A percentile compares a stretch with the other conserved stretches of the same genome.
Conservation (phyloP, 2,797 vertebrate genomes). For the Lophius americanus region DNA sequence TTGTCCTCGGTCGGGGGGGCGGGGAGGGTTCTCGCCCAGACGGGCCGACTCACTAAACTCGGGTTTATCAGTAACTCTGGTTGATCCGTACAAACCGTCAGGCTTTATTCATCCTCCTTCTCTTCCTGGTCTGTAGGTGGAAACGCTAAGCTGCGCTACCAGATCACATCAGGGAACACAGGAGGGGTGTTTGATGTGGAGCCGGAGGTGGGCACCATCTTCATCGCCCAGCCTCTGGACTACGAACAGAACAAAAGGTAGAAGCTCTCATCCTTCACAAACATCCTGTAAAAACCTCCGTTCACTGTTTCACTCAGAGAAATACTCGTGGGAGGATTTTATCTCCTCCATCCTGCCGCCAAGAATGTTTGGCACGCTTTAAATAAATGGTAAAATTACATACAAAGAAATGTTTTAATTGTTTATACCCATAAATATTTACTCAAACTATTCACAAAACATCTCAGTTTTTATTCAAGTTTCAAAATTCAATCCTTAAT, state of each 20-base stretch:
- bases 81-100: slow-evolving; percentile 7
- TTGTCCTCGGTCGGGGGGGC: too few relatives aligned
- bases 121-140: slow-evolving; percentile 75
- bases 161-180: slow-evolving; percentile 89
- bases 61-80: neutral
- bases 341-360: too few relatives aligned
- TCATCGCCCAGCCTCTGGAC: slow-evolving; percentile 88
- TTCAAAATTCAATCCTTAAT: too few relatives aligned
- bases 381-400: too few relatives aligned
- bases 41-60: neutral
- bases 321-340: neutral
- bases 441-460: too few relatives aligned
- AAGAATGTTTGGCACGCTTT: too few relatives aligned
- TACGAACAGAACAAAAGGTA: slow-evolving; percentile 87
- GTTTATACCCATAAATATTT: too few relatives aligned
- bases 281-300: slow-evolving; percentile 1
- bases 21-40: slow-evolving; percentile 13
- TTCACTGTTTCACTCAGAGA: neutral
- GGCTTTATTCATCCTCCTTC: slow-evolving; percentile 7
- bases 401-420: too few relatives aligned
- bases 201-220: slow-evolving; percentile 89
- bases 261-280: neutral
- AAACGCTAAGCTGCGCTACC: slow-evolving; percentile 91
- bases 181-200: slow-evolving; percentile 89
- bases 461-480: too few relatives aligned